These are phyloP conservation scores for Nezara viridula DNA, from an alignment of 2,888 invertebrate genomes.

Conservation along the genomic window DNA sequence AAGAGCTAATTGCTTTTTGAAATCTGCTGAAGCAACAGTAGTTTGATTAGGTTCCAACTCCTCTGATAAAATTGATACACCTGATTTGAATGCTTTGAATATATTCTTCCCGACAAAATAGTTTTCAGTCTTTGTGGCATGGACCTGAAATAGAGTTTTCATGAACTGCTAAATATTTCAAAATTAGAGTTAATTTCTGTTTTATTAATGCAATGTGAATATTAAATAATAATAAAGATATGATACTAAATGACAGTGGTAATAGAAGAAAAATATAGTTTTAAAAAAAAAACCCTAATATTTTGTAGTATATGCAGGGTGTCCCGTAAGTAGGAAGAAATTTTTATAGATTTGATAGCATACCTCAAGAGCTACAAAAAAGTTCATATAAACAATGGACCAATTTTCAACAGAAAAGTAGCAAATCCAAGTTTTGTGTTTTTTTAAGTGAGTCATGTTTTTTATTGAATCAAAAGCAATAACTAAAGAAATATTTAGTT, in stretches of 20 bases:
- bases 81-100: slow-evolving; percentile 70
- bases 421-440: too few species aligned
- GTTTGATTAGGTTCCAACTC: slow-evolving; percentile 77
- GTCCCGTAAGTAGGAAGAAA: too few species aligned
- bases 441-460: too few species aligned
- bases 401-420: too few species aligned
- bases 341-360: too few species aligned
- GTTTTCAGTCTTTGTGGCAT: slow-evolving; percentile 61
- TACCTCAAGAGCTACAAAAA: too few species aligned
- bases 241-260: too few species aligned
- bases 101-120: slow-evolving; percentile 69
- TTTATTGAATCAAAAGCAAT: too few species aligned
- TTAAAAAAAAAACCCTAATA: background rate
- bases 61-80: slow-evolving; percentile 71
- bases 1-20: slow-evolving; percentile 80
- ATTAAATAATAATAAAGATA: background rate
- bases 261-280: background rate
- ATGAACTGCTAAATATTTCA: background rate
- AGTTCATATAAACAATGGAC: too few species aligned
- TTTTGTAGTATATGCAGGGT: too few species aligned
- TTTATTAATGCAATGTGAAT: background rate
- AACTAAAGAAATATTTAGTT: too few species aligned
- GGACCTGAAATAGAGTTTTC: slow-evolving; percentile 60
- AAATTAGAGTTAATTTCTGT: background rate
- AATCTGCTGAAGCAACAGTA: slow-evolving; percentile 77